Percentiles rank a stretch among this genome's conserved stretches.
phyloP scores from a whole-genome alignment of 2,113 vertebrate species.

The Anguilla rostrata region DNA sequence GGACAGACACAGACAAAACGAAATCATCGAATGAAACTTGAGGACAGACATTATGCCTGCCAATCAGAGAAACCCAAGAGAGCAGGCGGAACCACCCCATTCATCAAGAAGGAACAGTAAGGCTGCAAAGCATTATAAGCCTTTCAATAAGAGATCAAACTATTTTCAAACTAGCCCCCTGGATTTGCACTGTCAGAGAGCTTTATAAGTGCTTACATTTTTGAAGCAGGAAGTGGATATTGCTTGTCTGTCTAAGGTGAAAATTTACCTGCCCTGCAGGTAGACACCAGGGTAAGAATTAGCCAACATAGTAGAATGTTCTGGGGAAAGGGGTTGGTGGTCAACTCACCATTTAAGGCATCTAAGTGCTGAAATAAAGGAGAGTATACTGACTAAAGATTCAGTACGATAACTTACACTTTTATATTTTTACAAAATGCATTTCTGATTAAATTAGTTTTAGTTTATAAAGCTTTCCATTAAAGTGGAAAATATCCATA shows the following conservation, averaged over 20 bases:
- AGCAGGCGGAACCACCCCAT: background rate
- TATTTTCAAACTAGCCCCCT: background rate
- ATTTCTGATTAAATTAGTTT: background rate
- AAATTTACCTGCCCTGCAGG: constrained; percentile 14
- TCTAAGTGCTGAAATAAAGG: background rate
- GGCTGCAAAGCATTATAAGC: background rate
- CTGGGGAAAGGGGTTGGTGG: background rate
- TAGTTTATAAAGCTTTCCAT: background rate
- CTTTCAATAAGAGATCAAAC: background rate
- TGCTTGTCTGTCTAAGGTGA: background rate
- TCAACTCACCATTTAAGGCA: background rate
- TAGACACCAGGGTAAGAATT: background rate
- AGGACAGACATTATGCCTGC: constrained; percentile 5
- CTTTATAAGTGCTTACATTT: background rate
- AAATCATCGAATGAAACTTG: constrained; percentile 24
- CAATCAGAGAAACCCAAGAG: background rate
- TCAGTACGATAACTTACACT: background rate
- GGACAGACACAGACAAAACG: background rate
- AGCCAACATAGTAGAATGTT: background rate
- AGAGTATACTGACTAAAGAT: background rate
- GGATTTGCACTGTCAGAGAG: background rate
- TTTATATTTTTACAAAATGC: background rate
- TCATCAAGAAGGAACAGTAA: background rate
- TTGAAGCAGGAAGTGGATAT: background rate
- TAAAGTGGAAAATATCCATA: background rate